These are phyloP conservation scores for Chaetodon trifascialis DNA, from an alignment of 2,113 vertebrate genomes.

Conservation along the genomic window DNA sequence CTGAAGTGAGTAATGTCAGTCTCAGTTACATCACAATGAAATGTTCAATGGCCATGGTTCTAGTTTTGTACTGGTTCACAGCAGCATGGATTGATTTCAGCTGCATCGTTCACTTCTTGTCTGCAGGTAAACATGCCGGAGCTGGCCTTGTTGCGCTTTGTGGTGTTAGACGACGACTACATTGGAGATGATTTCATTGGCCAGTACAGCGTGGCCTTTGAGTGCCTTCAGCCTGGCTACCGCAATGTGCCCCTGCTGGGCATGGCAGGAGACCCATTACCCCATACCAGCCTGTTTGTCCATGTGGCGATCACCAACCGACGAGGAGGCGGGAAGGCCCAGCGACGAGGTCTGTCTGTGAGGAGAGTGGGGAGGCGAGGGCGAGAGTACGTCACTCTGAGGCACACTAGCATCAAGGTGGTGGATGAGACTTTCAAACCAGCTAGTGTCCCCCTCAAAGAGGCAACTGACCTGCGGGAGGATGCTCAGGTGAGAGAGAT, in stretches of 20 bases:
- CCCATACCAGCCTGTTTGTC: slow-evolving; percentile 93
- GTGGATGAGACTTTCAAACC: slow-evolving; percentile 94
- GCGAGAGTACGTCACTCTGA: slow-evolving; percentile 92
- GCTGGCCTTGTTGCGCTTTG: slow-evolving; percentile 95
- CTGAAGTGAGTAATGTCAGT: neutral
- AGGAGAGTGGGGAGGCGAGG: slow-evolving; percentile 91
- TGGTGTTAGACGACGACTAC: slow-evolving; percentile 97
- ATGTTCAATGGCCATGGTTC: neutral
- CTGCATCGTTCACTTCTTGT: neutral
- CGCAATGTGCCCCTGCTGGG: slow-evolving; percentile 93
- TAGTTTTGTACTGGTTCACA: neutral
- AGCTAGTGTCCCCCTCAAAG: slow-evolving; percentile 88
- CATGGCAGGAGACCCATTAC: slow-evolving; percentile 91
- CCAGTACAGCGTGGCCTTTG: slow-evolving; percentile 94
- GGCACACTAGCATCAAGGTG: slow-evolving; percentile 90
- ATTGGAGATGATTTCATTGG: slow-evolving; percentile 99
- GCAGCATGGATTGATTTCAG: neutral
- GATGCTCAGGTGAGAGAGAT: slow-evolving; percentile 90
- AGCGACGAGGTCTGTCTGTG: slow-evolving; percentile 92
- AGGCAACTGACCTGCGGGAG: slow-evolving; percentile 95
- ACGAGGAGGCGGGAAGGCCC: slow-evolving; percentile 94
- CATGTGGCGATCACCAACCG: slow-evolving; percentile 96
- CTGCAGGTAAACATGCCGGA: slow-evolving; percentile 93
- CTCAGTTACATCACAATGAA: neutral
- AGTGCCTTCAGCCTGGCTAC: slow-evolving; percentile 96